These are phyloP conservation scores for Drosophila watanabei DNA, from an alignment of 1,140 invertebrate species.

Conservation along the genomic window DNA sequence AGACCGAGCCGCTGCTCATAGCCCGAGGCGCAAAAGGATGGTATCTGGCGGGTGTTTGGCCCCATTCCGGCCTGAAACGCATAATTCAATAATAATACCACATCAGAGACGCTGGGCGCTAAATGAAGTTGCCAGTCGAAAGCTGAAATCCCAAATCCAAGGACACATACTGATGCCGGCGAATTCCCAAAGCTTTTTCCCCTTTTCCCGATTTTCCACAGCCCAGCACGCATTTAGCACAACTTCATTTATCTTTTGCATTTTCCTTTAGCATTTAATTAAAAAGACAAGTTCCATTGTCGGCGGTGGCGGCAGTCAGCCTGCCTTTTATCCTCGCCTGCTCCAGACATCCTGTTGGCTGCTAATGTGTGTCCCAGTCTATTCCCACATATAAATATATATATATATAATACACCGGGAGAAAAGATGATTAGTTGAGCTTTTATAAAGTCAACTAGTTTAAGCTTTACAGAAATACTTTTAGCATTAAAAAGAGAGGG, in stretches of 20 bases:
- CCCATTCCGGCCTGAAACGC: conserved; percentile 36
- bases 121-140: conserved; percentile 58
- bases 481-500: no score
- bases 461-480: background rate
- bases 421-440: background rate
- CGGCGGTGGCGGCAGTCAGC: conserved; percentile 51
- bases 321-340: conserved; percentile 52
- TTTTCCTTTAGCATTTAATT: conserved; percentile 84
- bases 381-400: conserved; percentile 13
- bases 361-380: conserved; percentile 57
- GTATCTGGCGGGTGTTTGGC: conserved; percentile 13
- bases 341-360: conserved; percentile 67
- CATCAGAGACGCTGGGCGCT: conserved; percentile 50
- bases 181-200: conserved; percentile 21
- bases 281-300: conserved; percentile 84
- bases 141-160: conserved; percentile 58
- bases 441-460: background rate
- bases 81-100: conserved; percentile 79
- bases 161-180: conserved; percentile 38
- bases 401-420: conserved; percentile 8
- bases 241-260: conserved; percentile 84
- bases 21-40: conserved; percentile 10
- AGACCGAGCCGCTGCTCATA: conserved; percentile 17
- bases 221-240: conserved; percentile 82
- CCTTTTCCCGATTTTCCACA: conserved; percentile 15